These are phyloP conservation scores for Parotocinclus haroldoi DNA, from an alignment of 2,797 vertebrate genomes.

Conservation along the genomic window DNA sequence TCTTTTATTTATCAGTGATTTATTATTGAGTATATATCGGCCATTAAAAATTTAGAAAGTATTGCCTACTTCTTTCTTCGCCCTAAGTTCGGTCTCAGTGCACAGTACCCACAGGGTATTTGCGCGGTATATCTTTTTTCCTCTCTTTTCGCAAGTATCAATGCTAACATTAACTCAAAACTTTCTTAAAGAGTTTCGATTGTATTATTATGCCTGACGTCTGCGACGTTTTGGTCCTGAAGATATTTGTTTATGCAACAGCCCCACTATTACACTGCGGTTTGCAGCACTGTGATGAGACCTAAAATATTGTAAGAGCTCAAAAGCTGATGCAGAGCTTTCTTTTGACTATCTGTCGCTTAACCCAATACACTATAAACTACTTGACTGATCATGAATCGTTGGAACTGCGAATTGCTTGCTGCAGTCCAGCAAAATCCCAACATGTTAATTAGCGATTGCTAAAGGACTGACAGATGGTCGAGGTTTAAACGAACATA, in stretches of 20 bases:
- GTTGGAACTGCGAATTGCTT: constrained; percentile 5
- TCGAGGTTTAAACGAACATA: constrained; percentile 27
- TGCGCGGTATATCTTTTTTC: constrained; percentile 41
- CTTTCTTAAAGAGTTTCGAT: constrained; percentile 53
- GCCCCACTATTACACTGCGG: not conserved
- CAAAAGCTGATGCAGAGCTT: not conserved
- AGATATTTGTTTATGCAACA: constrained; percentile 27
- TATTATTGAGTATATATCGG: constrained; percentile 70
- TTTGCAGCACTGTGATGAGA: not conserved
- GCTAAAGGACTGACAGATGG: constrained; percentile 39
- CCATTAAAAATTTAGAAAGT: constrained; percentile 64
- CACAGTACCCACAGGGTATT: constrained; percentile 56
- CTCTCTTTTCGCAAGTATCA: constrained; percentile 42
- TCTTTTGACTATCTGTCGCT: not conserved
- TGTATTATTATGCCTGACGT: constrained; percentile 60
- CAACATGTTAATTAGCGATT: constrained; percentile 26
- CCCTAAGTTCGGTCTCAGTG: constrained; percentile 57
- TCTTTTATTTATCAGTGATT: constrained; percentile 70
- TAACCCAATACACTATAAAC: constrained; percentile 11
- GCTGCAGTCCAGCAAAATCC: constrained; percentile 11
- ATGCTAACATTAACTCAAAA: constrained; percentile 59
- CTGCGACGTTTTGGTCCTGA: constrained; percentile 30
- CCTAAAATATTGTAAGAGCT: not conserved
- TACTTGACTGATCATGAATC: constrained; percentile 22
- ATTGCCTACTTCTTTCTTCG: constrained; percentile 59